These are phyloP conservation scores for Rhopalosiphum maidis DNA, from an alignment of 1,140 invertebrate genomes.

Conservation along the genomic window DNA sequence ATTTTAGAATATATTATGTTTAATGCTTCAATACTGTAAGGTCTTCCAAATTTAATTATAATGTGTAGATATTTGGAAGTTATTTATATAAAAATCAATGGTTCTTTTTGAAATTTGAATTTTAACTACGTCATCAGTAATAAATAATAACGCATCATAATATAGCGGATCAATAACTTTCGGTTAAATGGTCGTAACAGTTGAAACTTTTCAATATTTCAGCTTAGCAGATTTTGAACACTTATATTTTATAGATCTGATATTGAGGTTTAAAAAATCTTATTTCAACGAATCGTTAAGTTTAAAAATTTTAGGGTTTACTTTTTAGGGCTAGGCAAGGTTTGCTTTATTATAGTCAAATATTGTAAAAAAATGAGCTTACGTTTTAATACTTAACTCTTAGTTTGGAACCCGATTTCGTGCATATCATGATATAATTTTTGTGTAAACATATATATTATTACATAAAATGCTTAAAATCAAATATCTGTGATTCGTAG, in stretches of 20 bases:
- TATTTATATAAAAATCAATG: neutral
- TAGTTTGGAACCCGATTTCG: neutral
- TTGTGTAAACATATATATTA: no score
- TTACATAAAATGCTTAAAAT: no score
- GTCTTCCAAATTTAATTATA: neutral
- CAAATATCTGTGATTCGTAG: no score
- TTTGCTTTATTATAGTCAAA: neutral
- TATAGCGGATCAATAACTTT: neutral
- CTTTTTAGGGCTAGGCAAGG: neutral
- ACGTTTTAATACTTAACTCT: neutral
- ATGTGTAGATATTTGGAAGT: neutral
- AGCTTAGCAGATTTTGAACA: neutral
- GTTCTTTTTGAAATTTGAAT: neutral
- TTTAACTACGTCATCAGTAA: neutral
- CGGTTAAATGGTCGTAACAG: neutral
- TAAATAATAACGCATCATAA: neutral
- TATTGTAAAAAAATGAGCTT: neutral
- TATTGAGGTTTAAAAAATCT: neutral
- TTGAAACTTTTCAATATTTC: neutral
- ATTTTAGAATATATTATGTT: neutral
- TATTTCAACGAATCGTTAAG: neutral
- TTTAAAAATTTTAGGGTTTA: neutral
- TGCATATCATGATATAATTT: neutral
- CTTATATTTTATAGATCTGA: neutral
- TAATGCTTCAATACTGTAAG: neutral